These are phyloP conservation scores for Leuctra nigra DNA, from an alignment of 2,888 invertebrate species.

Conservation along the genomic window DNA sequence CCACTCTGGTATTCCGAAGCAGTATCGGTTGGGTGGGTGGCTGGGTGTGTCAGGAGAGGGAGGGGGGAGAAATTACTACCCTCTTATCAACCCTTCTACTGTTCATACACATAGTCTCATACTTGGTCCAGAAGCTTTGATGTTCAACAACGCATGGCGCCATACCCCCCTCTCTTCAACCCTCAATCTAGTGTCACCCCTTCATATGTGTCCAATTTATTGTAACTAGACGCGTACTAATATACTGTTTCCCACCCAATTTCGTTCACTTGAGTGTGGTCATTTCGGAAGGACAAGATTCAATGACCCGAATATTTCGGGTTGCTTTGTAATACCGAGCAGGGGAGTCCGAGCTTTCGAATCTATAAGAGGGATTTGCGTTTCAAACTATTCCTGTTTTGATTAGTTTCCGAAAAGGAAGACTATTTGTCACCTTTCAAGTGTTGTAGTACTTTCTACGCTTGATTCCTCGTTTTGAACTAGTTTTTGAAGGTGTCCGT, in stretches of 20 bases:
- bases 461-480: no score
- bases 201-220: conserved; percentile 1
- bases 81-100: conserved; percentile 15
- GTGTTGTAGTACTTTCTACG: no score
- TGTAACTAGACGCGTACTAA: not conserved
- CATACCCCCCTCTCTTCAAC: not conserved
- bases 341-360: no score
- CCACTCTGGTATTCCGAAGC: conserved; percentile 23
- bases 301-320: not conserved
- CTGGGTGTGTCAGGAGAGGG: not conserved
- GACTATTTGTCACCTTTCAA: no score
- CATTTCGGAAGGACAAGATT: not conserved
- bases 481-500: no score
- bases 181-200: not conserved
- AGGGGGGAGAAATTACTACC: conserved; percentile 17
- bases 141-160: conserved; percentile 25
- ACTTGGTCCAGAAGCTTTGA: conserved; percentile 7
- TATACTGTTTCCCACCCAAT: not conserved
- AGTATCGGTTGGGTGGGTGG: not conserved
- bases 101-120: not conserved
- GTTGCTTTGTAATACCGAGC: no score
- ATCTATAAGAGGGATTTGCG: no score
- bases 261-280: not conserved
- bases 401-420: no score
- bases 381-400: no score